Conservation (phyloP, 2,888 invertebrate species). For the Scaptomyza polygonia region DNA sequence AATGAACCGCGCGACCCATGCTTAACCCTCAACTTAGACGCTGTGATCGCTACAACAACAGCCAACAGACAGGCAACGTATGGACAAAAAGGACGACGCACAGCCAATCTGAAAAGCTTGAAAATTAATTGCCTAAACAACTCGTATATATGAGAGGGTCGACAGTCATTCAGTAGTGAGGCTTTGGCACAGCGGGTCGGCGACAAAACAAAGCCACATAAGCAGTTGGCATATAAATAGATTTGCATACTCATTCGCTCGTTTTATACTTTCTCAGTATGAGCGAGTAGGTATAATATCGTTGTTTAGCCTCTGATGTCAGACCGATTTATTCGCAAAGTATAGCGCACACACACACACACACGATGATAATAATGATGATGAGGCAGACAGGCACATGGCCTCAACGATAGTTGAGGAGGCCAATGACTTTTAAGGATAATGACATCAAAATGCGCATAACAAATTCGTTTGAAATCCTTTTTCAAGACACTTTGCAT, state of each 20-base stretch:
- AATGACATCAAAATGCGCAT: constrained; percentile 76
- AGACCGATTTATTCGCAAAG: constrained; percentile 16
- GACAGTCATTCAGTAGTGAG: background rate
- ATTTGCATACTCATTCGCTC: constrained; percentile 61
- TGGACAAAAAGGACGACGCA: constrained; percentile 18
- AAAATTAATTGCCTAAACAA: constrained; percentile 66
- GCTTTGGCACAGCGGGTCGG: constrained; percentile 27
- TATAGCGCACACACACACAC: constrained; percentile 11
- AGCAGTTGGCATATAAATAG: constrained; percentile 69
- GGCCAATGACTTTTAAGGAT: constrained; percentile 74
- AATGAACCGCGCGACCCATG: constrained; percentile 38
- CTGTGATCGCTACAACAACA: constrained; percentile 48
- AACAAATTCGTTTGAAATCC: constrained; percentile 74
- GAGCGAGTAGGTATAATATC: constrained; percentile 8
- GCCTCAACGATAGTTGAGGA: constrained; percentile 10
- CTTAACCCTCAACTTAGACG: constrained; percentile 49
- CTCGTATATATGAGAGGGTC: constrained; percentile 30
- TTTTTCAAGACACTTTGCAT: constrained; percentile 69
- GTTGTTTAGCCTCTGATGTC: constrained; percentile 26
- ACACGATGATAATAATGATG: constrained; percentile 16
- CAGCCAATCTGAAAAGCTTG: constrained; percentile 59
- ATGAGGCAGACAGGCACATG: constrained; percentile 7
- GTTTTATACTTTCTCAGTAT: too few species aligned
- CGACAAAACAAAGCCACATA: constrained; percentile 56
- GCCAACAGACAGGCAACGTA: constrained; percentile 5